Percentiles rank a stretch among this genome's conserved stretches.
Evolutionary conservation across 2,797 vertebrate genomes (phyloP).

Genomic region (Gallirallus australis): DNA sequence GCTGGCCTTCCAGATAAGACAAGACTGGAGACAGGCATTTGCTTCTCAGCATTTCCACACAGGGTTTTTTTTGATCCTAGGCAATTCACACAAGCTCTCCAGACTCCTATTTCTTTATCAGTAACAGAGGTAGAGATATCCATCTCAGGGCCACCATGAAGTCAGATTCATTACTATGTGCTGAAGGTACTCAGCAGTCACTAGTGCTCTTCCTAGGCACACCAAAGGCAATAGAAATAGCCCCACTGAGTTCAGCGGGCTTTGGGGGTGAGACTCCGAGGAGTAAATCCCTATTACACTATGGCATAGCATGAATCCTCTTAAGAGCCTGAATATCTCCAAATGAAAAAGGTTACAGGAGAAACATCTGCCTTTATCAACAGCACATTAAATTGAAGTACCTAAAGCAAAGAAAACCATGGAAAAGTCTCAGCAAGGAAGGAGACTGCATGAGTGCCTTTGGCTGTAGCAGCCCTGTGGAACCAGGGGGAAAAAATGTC

Average conservation of each 20-base stretch:
- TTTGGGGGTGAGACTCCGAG: neutral
- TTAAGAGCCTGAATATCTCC: neutral
- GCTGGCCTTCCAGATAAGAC: neutral
- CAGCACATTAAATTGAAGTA: neutral
- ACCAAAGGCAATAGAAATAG: neutral
- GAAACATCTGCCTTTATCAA: neutral
- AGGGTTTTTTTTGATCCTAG: neutral
- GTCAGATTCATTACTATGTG: neutral
- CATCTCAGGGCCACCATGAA: neutral
- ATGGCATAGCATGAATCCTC: neutral
- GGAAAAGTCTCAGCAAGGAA: neutral
- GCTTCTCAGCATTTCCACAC: neutral
- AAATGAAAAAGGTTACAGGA: neutral
- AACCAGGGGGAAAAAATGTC: neutral
- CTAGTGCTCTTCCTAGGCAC: neutral
- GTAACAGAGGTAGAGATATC: neutral
- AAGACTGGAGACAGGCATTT: neutral
- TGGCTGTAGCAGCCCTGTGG: neutral
- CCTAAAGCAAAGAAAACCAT: neutral
- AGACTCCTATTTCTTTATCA: neutral
- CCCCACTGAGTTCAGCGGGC: neutral
- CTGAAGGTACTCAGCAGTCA: neutral
- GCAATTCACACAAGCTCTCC: neutral
- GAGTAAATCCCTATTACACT: neutral
- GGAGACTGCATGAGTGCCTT: neutral